phyloP scores from a whole-genome alignment of 2,888 invertebrate species.

The Tetropium fuscum region DNA sequence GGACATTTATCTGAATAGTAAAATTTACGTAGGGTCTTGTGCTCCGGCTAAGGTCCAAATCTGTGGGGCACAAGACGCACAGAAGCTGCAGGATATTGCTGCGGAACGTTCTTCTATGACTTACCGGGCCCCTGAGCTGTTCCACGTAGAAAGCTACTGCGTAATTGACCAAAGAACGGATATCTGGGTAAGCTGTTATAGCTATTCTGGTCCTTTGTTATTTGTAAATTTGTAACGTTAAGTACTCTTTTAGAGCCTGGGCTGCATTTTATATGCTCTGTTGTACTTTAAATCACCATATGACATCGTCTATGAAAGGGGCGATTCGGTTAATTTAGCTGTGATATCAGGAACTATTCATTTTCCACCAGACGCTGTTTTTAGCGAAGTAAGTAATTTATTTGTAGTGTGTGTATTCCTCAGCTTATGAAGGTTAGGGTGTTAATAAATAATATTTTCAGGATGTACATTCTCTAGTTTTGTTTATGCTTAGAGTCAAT shows the following conservation, averaged over 20 bases:
- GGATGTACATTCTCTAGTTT: constrained; percentile 78
- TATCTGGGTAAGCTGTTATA: constrained; percentile 77
- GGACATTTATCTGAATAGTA: not conserved
- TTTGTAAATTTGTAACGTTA: not conserved
- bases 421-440: no score
- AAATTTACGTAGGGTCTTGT: constrained; percentile 69
- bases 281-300: constrained; percentile 89
- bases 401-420: constrained; percentile 2
- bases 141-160: constrained; percentile 84
- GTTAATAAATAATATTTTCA: no score
- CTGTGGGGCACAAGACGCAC: constrained; percentile 76
- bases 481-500: constrained; percentile 79
- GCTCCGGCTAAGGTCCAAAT: constrained; percentile 75
- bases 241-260: constrained; percentile 75
- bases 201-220: not conserved
- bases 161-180: constrained; percentile 87
- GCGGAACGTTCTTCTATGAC: constrained; percentile 90
- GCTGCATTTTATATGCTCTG: constrained; percentile 87
- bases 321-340: constrained; percentile 89
- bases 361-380: constrained; percentile 78
- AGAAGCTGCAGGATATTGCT: constrained; percentile 81
- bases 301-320: constrained; percentile 85
- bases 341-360: constrained; percentile 80
- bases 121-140: constrained; percentile 89
- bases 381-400: constrained; percentile 67